These are phyloP conservation scores for Philopedon plagiatum DNA, from an alignment of 2,888 invertebrate species.

Conservation along the genomic window DNA sequence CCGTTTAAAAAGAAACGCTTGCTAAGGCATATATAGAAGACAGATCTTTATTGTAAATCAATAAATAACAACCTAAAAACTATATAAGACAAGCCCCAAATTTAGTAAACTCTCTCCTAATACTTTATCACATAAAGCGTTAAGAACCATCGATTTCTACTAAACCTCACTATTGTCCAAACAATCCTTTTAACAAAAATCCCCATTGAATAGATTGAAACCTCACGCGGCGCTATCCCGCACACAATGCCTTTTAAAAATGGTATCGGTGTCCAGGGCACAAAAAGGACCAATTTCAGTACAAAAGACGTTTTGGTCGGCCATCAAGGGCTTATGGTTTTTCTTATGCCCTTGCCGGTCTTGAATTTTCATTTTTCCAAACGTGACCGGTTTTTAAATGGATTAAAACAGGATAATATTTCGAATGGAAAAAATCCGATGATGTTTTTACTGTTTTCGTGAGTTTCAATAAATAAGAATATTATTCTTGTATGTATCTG, in stretches of 20 bases:
- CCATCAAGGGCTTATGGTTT: not conserved
- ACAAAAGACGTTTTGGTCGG: conserved; percentile 14
- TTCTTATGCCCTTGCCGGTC: conserved; percentile 1
- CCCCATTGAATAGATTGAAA: not conserved
- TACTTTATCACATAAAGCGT: too few species aligned
- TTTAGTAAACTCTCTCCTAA: too few species aligned
- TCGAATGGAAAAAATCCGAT: not conserved
- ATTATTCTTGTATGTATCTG: too few species aligned
- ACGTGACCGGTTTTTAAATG: conserved; percentile 5
- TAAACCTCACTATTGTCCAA: too few species aligned
- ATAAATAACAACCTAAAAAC: too few species aligned
- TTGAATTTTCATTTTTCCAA: conserved; percentile 7
- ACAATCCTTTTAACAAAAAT: not conserved
- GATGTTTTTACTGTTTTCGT: too few species aligned
- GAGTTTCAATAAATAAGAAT: too few species aligned
- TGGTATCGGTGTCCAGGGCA: conserved; percentile 12
- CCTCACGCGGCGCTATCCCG: not conserved
- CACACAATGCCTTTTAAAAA: conserved; percentile 10
- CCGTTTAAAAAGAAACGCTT: too few species aligned
- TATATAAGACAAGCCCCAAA: too few species aligned
- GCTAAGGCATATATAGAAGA: too few species aligned
- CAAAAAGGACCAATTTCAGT: conserved; percentile 13
- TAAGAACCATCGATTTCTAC: too few species aligned
- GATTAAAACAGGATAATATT: conserved; percentile 7
- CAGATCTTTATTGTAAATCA: too few species aligned